phyloP scores from a whole-genome alignment of 2,797 vertebrate genomes.

The Peromyscus attwateri region DNA sequence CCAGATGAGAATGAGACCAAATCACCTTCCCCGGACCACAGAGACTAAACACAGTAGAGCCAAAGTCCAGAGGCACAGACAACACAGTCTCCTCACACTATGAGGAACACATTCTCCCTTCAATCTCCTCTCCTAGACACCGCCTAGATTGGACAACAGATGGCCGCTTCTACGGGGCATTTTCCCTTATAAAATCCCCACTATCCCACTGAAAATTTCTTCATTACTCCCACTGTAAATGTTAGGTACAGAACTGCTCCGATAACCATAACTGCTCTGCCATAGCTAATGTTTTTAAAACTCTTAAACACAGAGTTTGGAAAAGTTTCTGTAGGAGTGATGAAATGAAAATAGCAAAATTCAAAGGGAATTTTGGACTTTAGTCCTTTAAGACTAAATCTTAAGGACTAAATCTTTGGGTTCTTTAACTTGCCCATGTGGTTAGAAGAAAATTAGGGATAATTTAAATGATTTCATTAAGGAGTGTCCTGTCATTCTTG shows the following conservation, averaged over 20 bases:
- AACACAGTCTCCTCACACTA: background rate
- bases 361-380: too few relatives aligned
- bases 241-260: background rate
- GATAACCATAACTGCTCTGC: background rate
- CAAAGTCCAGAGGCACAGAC: background rate
- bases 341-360: background rate
- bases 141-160: background rate
- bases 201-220: background rate
- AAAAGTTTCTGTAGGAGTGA: background rate
- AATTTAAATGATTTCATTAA: background rate
- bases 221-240: background rate
- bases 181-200: background rate
- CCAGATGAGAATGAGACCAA: background rate
- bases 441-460: background rate
- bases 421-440: background rate
- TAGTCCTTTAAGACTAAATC: too few relatives aligned
- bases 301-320: background rate
- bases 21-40: background rate
- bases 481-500: background rate
- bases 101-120: background rate
- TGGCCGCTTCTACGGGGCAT: accelerated
- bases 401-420: background rate
- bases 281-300: background rate
- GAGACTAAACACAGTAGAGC: background rate
- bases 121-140: background rate